Evolutionary conservation across 35 echinoderm and acorn worm species (phyloP), one percentile per base, ranked within the genome.

Genomic region (Chiridota heheva): DNA sequence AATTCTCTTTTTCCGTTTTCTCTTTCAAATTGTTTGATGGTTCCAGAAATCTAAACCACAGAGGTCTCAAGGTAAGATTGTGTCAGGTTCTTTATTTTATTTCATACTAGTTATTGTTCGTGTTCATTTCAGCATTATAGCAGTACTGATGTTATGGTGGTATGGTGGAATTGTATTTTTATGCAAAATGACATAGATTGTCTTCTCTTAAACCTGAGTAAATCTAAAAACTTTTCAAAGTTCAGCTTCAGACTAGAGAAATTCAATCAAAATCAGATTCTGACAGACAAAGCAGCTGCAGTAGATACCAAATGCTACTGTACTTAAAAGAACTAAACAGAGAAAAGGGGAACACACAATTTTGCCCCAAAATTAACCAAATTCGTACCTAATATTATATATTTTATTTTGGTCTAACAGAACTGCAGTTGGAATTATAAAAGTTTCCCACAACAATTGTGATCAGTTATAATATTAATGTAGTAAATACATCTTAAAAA

Each of bases 11-110:
- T 69, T 69, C 25, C n/a, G n/a, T n/a, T 69, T 37, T 39, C n/a
- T 69, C 33, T 69, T 36, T 39, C 25, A 69, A 36, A 34, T n/a
- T 40, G 5, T 40, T 69, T 7, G 48, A 10, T 22, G 48, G 10
- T 53, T 22, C 48, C 75, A 78, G 75, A 78, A 78, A 78, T 58
- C 75, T 26, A 78, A 78, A 42, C 75, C 75, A 78, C 75, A 78
- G 58, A 78, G 75, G 75, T 78, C 75, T 35, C 75, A 78, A 78
- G 75, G 75, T 78, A 17, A 31, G 70, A 51, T 17, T 13, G 13
- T 8, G 1, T n/a, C n/a, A n/a, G n/a, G n/a, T n/a, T 16, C 10
- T 29, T 51, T 3, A 33, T 74, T 74, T 32, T 74, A 10, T 20
- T 47, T 26, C 26, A 71, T 42, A 18, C 18, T 71, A 25, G 34